Conservation (phyloP, 1,140 invertebrate genomes). For the Bilobella aurantiaca region DNA sequence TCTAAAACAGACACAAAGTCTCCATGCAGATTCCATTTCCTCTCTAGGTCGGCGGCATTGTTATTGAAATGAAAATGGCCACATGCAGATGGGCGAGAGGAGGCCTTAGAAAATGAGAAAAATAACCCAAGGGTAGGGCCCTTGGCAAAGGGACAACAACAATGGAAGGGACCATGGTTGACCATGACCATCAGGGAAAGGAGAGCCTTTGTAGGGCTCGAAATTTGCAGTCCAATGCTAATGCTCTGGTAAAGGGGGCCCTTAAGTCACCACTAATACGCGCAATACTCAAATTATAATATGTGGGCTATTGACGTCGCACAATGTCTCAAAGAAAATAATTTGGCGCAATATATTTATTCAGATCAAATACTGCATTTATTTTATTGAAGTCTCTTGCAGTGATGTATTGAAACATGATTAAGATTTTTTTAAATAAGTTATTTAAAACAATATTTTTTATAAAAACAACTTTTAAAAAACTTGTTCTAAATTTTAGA, state of each 20-base stretch:
- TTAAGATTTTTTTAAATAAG: neutral
- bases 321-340: too few relatives aligned
- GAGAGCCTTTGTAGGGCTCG: neutral
- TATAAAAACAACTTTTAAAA: too few relatives aligned
- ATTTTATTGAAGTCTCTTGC: neutral
- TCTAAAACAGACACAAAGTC: neutral
- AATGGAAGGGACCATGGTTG: neutral
- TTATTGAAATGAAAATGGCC: neutral
- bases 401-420: neutral
- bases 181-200: slow-evolving; percentile 1
- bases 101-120: neutral
- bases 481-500: slow-evolving; percentile 47
- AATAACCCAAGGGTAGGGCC: neutral
- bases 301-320: too few relatives aligned
- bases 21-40: slow-evolving; percentile 5
- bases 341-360: too few relatives aligned
- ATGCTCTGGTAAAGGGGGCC: too few relatives aligned
- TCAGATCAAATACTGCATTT: neutral
- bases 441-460: too few relatives aligned
- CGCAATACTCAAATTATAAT: too few relatives aligned
- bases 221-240: too few relatives aligned
- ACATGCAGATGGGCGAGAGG: slow-evolving; percentile 1
- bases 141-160: neutral
- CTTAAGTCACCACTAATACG: too few relatives aligned
- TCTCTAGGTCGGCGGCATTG: neutral